phyloP scores from a whole-genome alignment of 2,888 invertebrate species.

The Troides helena region DNA sequence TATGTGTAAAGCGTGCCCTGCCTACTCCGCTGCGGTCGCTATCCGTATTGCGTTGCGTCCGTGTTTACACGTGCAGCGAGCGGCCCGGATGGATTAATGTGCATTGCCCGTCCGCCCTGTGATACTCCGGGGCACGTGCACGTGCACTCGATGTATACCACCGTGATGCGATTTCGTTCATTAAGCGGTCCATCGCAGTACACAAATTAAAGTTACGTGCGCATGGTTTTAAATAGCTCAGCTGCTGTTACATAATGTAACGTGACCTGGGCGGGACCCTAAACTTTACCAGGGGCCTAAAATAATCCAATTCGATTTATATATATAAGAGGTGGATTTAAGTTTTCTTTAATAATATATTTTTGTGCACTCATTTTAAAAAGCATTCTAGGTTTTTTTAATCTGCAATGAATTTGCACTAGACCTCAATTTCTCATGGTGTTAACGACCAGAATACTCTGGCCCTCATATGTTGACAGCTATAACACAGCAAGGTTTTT shows the following conservation, averaged over 20 bases:
- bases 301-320: too few species aligned
- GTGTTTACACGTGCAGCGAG: constrained; percentile 21
- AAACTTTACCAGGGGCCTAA: neutral
- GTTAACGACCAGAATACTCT: neutral
- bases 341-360: too few species aligned
- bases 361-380: too few species aligned
- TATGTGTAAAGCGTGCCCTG: constrained; percentile 43
- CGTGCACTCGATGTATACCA: constrained; percentile 17
- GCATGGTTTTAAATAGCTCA: constrained; percentile 19
- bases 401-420: too few species aligned
- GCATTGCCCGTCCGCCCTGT: constrained; percentile 7
- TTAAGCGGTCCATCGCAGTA: constrained; percentile 25
- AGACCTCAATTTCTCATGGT: too few species aligned
- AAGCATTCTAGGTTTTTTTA: too few species aligned
- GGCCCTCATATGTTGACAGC: neutral
- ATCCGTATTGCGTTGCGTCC: constrained; percentile 46
- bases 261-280: neutral
- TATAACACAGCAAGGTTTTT: too few species aligned
- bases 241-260: constrained; percentile 2
- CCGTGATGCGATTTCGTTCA: constrained; percentile 36
- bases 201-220: constrained; percentile 28
- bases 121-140: constrained; percentile 29
- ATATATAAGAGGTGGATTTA: too few species aligned
- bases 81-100: constrained; percentile 27
- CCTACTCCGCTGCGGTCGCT: constrained; percentile 51